phyloP scores from a whole-genome alignment of 2,888 invertebrate species.

The Sarcophaga subvicina region DNA sequence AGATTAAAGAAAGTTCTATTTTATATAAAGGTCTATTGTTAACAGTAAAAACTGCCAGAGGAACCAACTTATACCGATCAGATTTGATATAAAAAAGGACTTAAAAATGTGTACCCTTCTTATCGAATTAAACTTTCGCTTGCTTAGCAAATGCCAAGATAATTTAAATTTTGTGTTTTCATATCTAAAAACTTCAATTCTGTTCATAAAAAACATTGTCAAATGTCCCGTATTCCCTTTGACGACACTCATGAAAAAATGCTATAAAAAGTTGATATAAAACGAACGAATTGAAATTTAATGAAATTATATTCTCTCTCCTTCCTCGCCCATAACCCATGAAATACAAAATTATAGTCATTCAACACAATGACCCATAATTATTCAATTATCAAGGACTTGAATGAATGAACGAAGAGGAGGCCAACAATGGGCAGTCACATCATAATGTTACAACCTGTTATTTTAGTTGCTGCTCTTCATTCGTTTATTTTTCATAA shows the following conservation, averaged over 20 bases:
- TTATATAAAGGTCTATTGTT: fast-evolving
- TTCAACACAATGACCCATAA: slow-evolving; percentile 77
- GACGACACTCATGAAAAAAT: slow-evolving; percentile 1
- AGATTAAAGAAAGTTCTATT: no score
- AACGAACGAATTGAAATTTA: neutral
- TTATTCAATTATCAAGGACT: slow-evolving; percentile 78
- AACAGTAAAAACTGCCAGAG: no score
- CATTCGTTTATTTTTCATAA: slow-evolving; percentile 33
- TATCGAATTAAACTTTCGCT: no score
- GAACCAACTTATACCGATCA: no score
- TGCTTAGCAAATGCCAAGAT: no score
- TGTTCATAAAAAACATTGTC: neutral
- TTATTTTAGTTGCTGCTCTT: slow-evolving; percentile 18
- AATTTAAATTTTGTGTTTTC: no score
- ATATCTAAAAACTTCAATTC: no score
- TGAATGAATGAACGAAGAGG: slow-evolving; percentile 18
- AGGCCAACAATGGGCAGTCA: slow-evolving; percentile 43
- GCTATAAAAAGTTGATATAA: neutral
- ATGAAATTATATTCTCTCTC: slow-evolving; percentile 50
- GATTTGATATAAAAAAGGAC: no score
- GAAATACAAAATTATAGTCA: slow-evolving; percentile 59
- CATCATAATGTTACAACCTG: slow-evolving; percentile 47
- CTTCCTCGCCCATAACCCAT: slow-evolving; percentile 63
- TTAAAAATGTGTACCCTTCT: no score
- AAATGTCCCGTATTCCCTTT: neutral